Percentiles rank a stretch among this genome's conserved stretches.
Evolutionary conservation across 2,888 invertebrate species (phyloP).

Genomic region (Agrilus cyanescens): DNA sequence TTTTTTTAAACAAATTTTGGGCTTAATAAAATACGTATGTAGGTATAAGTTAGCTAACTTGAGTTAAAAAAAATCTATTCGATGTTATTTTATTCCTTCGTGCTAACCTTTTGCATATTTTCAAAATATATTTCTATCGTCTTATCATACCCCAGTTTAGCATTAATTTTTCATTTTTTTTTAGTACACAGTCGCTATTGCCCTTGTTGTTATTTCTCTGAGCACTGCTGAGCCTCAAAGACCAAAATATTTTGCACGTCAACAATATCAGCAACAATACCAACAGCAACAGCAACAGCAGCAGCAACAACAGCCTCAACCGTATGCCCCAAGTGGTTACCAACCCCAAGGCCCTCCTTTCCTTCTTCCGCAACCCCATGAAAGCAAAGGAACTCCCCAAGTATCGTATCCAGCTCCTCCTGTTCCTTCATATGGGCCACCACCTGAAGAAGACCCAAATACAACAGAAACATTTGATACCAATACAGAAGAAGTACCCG

Average conservation of each 20-base stretch:
- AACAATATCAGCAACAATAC: constrained; percentile 11
- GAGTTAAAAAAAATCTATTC: too few relatives aligned
- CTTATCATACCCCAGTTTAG: too few relatives aligned
- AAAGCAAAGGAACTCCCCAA: constrained; percentile 16
- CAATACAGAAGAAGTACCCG: constrained; percentile 18
- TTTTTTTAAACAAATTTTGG: too few relatives aligned
- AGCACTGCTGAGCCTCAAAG: constrained; percentile 36
- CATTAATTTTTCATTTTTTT: constrained; percentile 10
- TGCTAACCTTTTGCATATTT: too few relatives aligned
- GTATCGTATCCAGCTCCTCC: constrained; percentile 21
- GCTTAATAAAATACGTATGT: too few relatives aligned
- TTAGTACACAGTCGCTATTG: constrained; percentile 31
- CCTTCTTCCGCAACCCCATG: constrained; percentile 27
- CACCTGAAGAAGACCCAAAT: constrained; percentile 26
- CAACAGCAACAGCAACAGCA: constrained; percentile 10
- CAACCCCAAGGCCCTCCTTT: constrained; percentile 36
- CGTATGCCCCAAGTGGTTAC: constrained; percentile 37
- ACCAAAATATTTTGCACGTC: constrained; percentile 27
- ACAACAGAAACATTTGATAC: constrained; percentile 15
- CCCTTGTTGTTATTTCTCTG: constrained; percentile 31
- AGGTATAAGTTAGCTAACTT: too few relatives aligned
- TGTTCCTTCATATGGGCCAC: constrained; percentile 24
- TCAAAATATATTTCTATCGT: too few relatives aligned
- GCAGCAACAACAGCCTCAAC: constrained; percentile 19
- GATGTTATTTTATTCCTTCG: too few relatives aligned